Evolutionary conservation across 2,797 vertebrate genomes (phyloP).

Genomic region (Gymnothorax reevesii): DNA sequence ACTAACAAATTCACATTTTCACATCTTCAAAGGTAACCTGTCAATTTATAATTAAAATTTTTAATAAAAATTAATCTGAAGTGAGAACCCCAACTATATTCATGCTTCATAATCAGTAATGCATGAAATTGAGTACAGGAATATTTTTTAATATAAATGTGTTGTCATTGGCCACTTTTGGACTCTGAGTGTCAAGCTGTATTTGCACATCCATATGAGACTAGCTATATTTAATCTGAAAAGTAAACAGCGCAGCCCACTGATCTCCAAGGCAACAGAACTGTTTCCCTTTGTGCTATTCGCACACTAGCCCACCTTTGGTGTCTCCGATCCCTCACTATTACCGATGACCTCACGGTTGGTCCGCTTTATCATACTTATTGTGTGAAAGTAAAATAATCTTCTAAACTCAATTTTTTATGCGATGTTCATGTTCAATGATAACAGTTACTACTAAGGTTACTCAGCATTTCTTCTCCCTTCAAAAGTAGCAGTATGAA

Average conservation of each 20-base stretch:
- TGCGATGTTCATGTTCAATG: too few relatives aligned
- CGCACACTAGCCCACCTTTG: neutral
- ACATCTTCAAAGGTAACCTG: neutral
- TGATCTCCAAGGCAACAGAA: constrained; percentile 45
- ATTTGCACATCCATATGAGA: constrained; percentile 81
- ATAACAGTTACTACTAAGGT: too few relatives aligned
- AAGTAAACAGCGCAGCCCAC: constrained; percentile 66
- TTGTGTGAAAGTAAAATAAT: neutral
- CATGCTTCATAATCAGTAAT: neutral
- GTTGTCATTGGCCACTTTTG: constrained; percentile 37
- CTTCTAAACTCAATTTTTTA: too few relatives aligned
- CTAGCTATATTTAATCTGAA: constrained; percentile 76
- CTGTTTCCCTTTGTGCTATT: neutral
- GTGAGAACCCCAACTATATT: neutral
- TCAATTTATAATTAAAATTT: neutral
- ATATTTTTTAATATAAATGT: neutral
- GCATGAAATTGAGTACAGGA: neutral
- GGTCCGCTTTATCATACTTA: neutral
- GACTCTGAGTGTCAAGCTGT: constrained; percentile 68
- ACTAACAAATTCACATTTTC: neutral
- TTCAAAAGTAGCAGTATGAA: too few relatives aligned
- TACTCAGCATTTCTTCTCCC: too few relatives aligned
- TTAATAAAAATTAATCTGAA: neutral
- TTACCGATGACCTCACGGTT: too few relatives aligned
- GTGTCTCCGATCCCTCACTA: too few relatives aligned